Percentiles rank a stretch among this genome's conserved stretches.
These are phyloP conservation scores for Tortricodes alternella DNA, from an alignment of 2,888 invertebrate species.

Conservation along the genomic window DNA sequence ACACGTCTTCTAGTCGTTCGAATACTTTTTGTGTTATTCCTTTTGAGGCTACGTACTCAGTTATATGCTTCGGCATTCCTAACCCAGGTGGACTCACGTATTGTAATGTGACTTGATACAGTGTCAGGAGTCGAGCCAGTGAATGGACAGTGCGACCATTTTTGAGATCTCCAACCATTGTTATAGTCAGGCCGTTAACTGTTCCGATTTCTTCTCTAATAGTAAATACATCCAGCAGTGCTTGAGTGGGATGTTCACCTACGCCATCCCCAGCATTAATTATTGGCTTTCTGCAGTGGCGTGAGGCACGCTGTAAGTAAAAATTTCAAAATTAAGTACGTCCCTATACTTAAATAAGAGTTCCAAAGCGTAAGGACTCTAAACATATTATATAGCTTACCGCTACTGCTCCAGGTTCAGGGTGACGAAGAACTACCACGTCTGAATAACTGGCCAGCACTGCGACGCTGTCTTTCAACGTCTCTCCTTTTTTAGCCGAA, in stretches of 20 bases:
- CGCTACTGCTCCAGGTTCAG: slow-evolving; percentile 93
- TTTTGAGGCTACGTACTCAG: slow-evolving; percentile 89
- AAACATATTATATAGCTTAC: slow-evolving; percentile 87
- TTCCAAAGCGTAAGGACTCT: too few relatives aligned
- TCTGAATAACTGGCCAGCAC: slow-evolving; percentile 97
- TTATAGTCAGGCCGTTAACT: slow-evolving; percentile 97
- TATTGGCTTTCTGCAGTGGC: slow-evolving; percentile 93
- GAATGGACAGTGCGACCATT: slow-evolving; percentile 99
- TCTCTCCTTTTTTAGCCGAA: slow-evolving; percentile 98
- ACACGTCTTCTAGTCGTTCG: slow-evolving; percentile 90
- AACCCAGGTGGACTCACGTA: slow-evolving; percentile 95
- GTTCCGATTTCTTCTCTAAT: slow-evolving; percentile 99
- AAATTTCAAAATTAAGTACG: slow-evolving; percentile 4
- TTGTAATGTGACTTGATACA: slow-evolving; percentile 95
- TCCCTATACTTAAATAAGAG: background rate
- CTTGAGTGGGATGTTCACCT: slow-evolving; percentile 99
- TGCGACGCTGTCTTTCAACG: slow-evolving; percentile 93
- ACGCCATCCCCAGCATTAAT: slow-evolving; percentile 99
- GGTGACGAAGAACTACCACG: slow-evolving; percentile 96
- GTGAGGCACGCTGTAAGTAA: slow-evolving; percentile 87
- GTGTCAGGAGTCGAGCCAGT: slow-evolving; percentile 94
- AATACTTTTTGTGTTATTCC: slow-evolving; percentile 90
- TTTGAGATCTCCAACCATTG: slow-evolving; percentile 98
- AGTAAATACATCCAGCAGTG: slow-evolving; percentile 97
- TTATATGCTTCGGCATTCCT: slow-evolving; percentile 95